Percentiles rank a stretch among this genome's conserved stretches.
Evolutionary conservation across 92 coral and sea anemone genomes (phyloP).

Genomic region (Epizoanthus illoricatus): DNA sequence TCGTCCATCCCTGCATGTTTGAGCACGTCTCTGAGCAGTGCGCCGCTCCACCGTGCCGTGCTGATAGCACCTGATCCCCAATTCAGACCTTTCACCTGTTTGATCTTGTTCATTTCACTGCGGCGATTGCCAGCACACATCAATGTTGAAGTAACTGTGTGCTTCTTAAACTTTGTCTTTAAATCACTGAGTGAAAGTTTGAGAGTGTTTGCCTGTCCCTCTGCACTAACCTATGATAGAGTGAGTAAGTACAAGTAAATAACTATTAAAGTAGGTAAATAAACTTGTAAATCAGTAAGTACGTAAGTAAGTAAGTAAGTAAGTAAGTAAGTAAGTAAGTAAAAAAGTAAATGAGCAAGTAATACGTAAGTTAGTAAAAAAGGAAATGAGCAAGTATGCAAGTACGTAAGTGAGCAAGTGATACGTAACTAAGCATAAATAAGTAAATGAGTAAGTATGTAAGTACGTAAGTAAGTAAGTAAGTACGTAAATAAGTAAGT

Average conservation of each 20-base stretch:
- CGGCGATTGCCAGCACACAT: constrained; percentile 69
- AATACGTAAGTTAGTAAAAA: too few species aligned
- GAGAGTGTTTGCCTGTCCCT: constrained; percentile 16
- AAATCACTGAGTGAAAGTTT: constrained; percentile 37
- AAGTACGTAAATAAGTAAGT: too few species aligned
- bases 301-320: too few species aligned
- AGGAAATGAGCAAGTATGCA: too few species aligned
- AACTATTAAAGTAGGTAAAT: too few species aligned
- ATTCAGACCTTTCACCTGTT: constrained; percentile 50
- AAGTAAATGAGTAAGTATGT: too few species aligned
- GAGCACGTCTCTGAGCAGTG: constrained; percentile 52
- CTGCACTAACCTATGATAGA: constrained; percentile 11
- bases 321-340: too few species aligned
- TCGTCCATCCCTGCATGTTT: constrained; percentile 44
- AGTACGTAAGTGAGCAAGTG: too few species aligned
- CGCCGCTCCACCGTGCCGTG: constrained; percentile 67
- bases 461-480: too few species aligned
- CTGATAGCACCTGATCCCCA: constrained; percentile 64
- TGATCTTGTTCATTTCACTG: constrained; percentile 56
- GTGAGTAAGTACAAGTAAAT: not conserved
- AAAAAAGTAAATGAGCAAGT: too few species aligned
- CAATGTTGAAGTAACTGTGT: constrained; percentile 47
- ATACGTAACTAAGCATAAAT: too few species aligned
- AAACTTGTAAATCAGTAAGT: too few species aligned
- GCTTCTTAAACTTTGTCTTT: constrained; percentile 56